Base-by-base conservation (phyloP, 2,797 vertebrate genomes). In the Synaphobranchus kaupii region DNA sequence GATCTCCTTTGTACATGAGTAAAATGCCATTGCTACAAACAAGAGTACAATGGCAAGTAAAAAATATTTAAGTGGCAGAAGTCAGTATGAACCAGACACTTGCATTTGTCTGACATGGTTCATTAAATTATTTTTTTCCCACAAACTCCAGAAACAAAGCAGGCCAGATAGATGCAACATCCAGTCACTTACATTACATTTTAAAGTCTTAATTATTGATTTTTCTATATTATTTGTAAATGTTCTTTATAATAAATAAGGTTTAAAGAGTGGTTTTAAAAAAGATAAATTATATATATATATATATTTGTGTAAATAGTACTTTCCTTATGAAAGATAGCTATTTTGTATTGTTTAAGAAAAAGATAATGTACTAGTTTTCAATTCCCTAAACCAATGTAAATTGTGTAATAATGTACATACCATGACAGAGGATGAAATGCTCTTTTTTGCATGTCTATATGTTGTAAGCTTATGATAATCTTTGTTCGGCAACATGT, bases 281-380 rank as follows among this genome's bases (percentile, higher is more conserved):
- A 78, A 34, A 78, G 15, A 81, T n/a, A 66, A 17, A 34, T 78
- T 34, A 78, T 47, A 81, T 28, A 83, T n/a, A 63, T 47, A 63
- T 28, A 76, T 88, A 44, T 92, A 94, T 96, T 94, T 95, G 96
- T 99, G 98, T 99, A 99, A 97, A 99, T 98, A 99, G 94, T 97
- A 96, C 96, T 99, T 98, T 98, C 97, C 96, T 97, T 97, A 98
- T 97, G 97, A 98, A 97, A 98, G 98, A 97, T 97, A 96, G 97
- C 96, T 98, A 98, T 99, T 99, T 99, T 99, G 97, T 99, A 99
- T 98, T 97, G 97, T 98, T 98, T 96, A 97, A 97, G 96, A 96
- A 96, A 95, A 97, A 96, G 96, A 97, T 95, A 96, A 93, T 92
- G 93, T 93, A 95, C 95, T 95, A 95, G 96, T 99, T 98, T 98